Evolutionary conservation across 2,113 vertebrate species (phyloP).

Genomic region (Lophochroa leadbeateri): DNA sequence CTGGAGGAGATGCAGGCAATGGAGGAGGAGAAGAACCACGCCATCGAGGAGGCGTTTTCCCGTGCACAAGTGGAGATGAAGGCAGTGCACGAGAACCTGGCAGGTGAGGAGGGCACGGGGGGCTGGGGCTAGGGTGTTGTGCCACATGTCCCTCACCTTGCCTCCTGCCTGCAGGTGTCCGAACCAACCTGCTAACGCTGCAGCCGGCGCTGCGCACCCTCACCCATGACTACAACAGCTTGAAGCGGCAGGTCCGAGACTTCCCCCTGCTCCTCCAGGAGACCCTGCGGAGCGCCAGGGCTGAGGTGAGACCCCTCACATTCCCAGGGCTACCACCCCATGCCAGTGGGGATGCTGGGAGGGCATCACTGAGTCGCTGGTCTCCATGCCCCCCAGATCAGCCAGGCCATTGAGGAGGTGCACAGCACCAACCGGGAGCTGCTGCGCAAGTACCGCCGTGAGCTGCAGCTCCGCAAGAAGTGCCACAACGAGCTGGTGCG

Average conservation of each 20-base stretch:
- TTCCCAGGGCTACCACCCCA: neutral
- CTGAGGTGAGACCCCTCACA: conserved; percentile 77
- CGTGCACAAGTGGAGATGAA: conserved; percentile 95
- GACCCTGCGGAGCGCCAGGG: conserved; percentile 83
- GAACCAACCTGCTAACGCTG: conserved; percentile 90
- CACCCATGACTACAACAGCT: conserved; percentile 90
- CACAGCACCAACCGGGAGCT: conserved; percentile 89
- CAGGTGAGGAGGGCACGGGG: conserved; percentile 72
- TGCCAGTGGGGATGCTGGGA: accelerated
- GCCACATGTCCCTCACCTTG: neutral
- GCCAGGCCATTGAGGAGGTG: conserved; percentile 90
- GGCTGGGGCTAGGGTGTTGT: accelerated
- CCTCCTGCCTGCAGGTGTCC: conserved; percentile 76
- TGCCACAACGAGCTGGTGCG: conserved; percentile 95
- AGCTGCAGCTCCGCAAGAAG: conserved; percentile 96
- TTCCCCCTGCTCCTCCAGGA: conserved; percentile 92
- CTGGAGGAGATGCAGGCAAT: conserved; percentile 90
- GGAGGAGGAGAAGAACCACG: conserved; percentile 93
- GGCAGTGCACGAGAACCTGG: conserved; percentile 93
- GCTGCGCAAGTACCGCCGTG: conserved; percentile 90
- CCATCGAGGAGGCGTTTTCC: conserved; percentile 92
- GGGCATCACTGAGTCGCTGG: accelerated
- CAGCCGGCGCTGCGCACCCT: conserved; percentile 93
- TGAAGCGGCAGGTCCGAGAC: conserved; percentile 92
- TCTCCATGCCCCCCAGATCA: conserved; percentile 74